Percentiles rank a stretch among this genome's conserved stretches.
phyloP scores from a whole-genome alignment of 1,140 invertebrate genomes.

The Trichonephila clavipes region DNA sequence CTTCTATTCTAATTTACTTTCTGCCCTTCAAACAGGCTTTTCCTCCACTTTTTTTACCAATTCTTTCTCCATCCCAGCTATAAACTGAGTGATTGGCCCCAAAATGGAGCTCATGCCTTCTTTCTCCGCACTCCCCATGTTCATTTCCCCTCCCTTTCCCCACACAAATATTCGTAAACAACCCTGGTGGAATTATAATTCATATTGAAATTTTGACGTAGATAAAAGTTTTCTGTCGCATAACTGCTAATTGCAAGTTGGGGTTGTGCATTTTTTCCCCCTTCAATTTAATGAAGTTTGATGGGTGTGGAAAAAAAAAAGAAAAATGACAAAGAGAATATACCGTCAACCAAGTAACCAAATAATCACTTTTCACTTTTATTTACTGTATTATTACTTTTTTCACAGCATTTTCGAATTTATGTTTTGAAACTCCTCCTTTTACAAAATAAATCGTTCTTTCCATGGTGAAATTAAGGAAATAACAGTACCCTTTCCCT shows the following conservation, averaged over 20 bases:
- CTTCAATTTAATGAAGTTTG: conserved; percentile 69
- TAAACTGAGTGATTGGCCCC: conserved; percentile 60
- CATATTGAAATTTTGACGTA: conserved; percentile 70
- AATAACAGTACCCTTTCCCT: conserved; percentile 16
- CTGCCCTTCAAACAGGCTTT: conserved; percentile 56
- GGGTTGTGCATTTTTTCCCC: conserved; percentile 48
- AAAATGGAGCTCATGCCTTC: conserved; percentile 52
- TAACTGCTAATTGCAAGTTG: conserved; percentile 73
- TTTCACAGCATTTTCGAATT: conserved; percentile 51
- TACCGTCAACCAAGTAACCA: conserved; percentile 3
- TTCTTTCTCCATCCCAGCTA: conserved; percentile 23
- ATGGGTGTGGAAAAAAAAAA: conserved; percentile 31
- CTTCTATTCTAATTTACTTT: conserved; percentile 53
- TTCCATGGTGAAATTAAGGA: conserved; percentile 11
- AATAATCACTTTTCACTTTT: conserved; percentile 73
- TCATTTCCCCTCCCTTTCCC: neutral
- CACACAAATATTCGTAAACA: conserved; percentile 60
- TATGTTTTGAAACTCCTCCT: conserved; percentile 45
- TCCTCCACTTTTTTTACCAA: conserved; percentile 14
- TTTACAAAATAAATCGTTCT: conserved; percentile 28
- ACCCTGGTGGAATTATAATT: conserved; percentile 65
- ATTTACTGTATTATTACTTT: conserved; percentile 38
- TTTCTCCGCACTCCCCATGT: conserved; percentile 3
- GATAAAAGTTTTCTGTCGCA: conserved; percentile 69
- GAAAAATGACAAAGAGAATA: conserved; percentile 34